phyloP scores from a whole-genome alignment of 2,113 vertebrate genomes.

The Osmerus mordax region DNA sequence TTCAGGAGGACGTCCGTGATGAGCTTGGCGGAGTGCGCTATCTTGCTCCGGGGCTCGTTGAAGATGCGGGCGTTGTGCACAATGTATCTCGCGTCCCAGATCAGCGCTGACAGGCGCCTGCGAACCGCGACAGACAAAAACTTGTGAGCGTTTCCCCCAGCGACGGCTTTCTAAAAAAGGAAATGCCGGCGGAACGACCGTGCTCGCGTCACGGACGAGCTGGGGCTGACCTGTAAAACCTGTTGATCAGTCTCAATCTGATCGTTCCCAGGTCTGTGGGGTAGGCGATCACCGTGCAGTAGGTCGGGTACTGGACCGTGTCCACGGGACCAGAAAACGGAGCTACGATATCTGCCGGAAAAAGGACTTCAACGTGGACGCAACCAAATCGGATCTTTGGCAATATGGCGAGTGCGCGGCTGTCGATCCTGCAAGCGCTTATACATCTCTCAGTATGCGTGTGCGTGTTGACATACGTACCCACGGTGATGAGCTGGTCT shows the following conservation, averaged over 20 bases:
- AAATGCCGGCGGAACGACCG: too few relatives aligned
- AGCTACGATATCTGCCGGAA: slow-evolving; percentile 81
- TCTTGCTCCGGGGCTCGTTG: slow-evolving; percentile 94
- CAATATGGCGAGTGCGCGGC: not conserved
- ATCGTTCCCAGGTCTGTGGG: slow-evolving; percentile 94
- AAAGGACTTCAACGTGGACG: slow-evolving; percentile 6
- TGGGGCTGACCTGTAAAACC: slow-evolving; percentile 88
- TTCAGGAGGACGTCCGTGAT: slow-evolving; percentile 90
- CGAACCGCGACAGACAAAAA: slow-evolving; percentile 24
- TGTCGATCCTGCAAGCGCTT: not conserved
- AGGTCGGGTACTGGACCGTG: slow-evolving; percentile 86
- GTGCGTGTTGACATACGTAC: slow-evolving; percentile 52
- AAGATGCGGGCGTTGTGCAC: slow-evolving; percentile 93
- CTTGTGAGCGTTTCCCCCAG: not conserved
- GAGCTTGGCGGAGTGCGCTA: slow-evolving; percentile 88
- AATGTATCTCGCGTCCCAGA: slow-evolving; percentile 94
- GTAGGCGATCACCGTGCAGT: slow-evolving; percentile 91
- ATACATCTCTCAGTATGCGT: not conserved
- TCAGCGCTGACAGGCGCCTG: slow-evolving; percentile 89
- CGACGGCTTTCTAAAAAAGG: too few relatives aligned
- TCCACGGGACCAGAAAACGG: slow-evolving; percentile 93
- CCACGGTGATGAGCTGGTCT: slow-evolving; percentile 85
- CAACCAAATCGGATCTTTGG: not conserved
- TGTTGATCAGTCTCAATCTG: slow-evolving; percentile 81
- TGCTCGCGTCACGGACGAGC: not conserved